A percentile compares a stretch with the other conserved stretches of the same genome.
Evolutionary conservation across 2,888 invertebrate species (phyloP).

Genomic region (Lasioglossum oenotherae): DNA sequence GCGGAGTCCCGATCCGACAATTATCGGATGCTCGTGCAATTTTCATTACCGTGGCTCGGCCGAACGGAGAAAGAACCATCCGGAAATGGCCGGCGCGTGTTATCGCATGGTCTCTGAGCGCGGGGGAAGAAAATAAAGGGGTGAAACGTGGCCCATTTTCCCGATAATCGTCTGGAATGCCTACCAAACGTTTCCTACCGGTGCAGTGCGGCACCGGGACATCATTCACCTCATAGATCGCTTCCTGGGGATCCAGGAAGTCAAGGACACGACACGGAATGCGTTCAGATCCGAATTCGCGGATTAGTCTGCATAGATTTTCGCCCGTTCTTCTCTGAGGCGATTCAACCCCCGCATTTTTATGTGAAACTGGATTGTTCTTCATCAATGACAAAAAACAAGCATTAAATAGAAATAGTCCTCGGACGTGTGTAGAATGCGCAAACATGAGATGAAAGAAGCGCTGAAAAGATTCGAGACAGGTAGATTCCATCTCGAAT

Average conservation of each 20-base stretch:
- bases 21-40: slow-evolving; percentile 52
- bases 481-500: background rate
- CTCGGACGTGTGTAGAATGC: background rate
- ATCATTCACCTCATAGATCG: slow-evolving; percentile 26
- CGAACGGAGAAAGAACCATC: background rate
- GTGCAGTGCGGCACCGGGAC: background rate
- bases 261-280: slow-evolving; percentile 48
- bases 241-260: slow-evolving; percentile 19
- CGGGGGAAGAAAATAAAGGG: slow-evolving; percentile 21
- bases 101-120: background rate
- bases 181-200: background rate
- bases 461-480: background rate
- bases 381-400: background rate
- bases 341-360: background rate
- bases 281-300: slow-evolving; percentile 50
- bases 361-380: background rate
- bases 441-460: background rate
- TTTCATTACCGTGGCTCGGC: slow-evolving; percentile 42
- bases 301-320: background rate
- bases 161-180: slow-evolving; percentile 8
- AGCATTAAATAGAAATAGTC: background rate
- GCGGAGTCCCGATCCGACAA: slow-evolving; percentile 40
- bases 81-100: background rate
- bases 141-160: slow-evolving; percentile 12
- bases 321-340: background rate